These are phyloP conservation scores for Dione juno DNA, from an alignment of 2,888 invertebrate species.

Conservation along the genomic window DNA sequence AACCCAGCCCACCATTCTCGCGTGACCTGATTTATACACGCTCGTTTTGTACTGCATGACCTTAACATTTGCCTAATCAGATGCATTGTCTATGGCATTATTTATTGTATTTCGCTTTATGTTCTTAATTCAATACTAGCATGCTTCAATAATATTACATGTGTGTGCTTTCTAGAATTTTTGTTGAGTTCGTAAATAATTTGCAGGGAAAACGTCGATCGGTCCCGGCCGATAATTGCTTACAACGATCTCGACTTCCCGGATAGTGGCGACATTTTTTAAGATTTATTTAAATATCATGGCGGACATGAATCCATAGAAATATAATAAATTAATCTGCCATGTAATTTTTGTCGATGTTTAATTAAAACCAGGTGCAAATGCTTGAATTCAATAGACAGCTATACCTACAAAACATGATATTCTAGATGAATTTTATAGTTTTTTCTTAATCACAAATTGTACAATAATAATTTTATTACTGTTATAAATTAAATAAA, in stretches of 20 bases:
- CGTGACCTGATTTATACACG: slow-evolving; percentile 31
- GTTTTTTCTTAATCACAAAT: neutral
- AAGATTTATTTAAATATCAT: slow-evolving; percentile 57
- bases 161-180: slow-evolving; percentile 17
- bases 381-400: neutral
- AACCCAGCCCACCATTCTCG: slow-evolving; percentile 32
- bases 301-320: slow-evolving; percentile 39
- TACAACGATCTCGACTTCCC: slow-evolving; percentile 96
- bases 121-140: neutral
- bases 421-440: neutral
- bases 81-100: slow-evolving; percentile 36
- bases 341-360: neutral
- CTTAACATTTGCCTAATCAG: slow-evolving; percentile 60
- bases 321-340: neutral
- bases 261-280: slow-evolving; percentile 90
- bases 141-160: neutral
- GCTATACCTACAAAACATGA: neutral
- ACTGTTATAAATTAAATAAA: neutral
- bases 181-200: slow-evolving; percentile 65
- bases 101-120: slow-evolving; percentile 26
- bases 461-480: neutral
- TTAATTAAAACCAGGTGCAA: neutral
- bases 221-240: slow-evolving; percentile 90
- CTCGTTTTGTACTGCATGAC: slow-evolving; percentile 62
- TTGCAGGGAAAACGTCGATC: slow-evolving; percentile 87